Conservation (phyloP, 2,797 vertebrate genomes). For the Enteromius trimaculatus region DNA sequence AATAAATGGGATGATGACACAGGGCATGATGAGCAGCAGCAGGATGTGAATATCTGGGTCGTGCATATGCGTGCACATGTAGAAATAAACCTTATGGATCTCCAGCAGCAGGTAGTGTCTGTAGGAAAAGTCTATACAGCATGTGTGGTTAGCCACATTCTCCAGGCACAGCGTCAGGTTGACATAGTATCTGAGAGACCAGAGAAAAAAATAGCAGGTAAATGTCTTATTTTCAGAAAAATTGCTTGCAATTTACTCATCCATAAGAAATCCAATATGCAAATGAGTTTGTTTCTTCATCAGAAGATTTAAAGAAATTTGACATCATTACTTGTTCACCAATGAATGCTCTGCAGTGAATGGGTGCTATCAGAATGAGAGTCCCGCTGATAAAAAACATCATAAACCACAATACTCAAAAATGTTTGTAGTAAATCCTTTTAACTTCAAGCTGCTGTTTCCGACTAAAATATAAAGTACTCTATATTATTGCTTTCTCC, state of each 20-base stretch:
- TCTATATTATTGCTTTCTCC: not conserved
- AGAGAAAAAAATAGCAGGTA: not conserved
- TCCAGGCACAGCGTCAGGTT: conserved; percentile 67
- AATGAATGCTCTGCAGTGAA: not conserved
- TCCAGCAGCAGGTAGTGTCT: conserved; percentile 67
- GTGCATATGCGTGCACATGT: conserved; percentile 55
- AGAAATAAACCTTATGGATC: conserved; percentile 72
- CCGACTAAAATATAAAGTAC: not conserved
- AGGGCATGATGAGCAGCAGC: conserved; percentile 65
- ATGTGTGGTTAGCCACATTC: accelerated
- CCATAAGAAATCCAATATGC: not conserved
- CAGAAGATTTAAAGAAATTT: not conserved
- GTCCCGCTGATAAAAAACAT: not conserved
- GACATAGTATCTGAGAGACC: conserved; percentile 68
- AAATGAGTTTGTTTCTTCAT: not conserved
- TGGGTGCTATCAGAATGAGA: not conserved
- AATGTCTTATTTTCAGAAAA: not conserved
- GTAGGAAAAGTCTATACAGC: conserved; percentile 55
- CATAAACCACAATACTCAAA: not conserved
- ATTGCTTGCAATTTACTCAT: not conserved
- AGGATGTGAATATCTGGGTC: conserved; percentile 67
- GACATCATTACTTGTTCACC: not conserved
- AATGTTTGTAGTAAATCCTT: not conserved
- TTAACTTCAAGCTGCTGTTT: not conserved
- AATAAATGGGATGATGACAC: conserved; percentile 63